Evolutionary conservation across 2,888 invertebrate genomes (phyloP), one percentile per base, ranked within the genome.

Genomic region (Congeria kusceri): DNA sequence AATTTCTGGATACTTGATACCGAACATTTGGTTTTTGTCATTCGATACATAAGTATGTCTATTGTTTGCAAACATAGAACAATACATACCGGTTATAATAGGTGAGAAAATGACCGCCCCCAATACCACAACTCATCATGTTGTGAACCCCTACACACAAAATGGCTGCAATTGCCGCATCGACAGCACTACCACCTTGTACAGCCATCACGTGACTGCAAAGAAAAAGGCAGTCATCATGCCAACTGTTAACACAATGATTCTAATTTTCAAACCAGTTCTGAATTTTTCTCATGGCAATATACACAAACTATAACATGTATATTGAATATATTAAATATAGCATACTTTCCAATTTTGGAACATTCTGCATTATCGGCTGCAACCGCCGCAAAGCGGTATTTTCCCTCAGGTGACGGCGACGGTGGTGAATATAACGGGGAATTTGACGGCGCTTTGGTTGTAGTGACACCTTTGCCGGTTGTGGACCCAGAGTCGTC

Each of bases 101-200:
- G 23, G 88, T 88, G 80, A 89, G 86, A 69, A 90, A 88, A 67
- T 87, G 88, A 20, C 95, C 94, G 92, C 96, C 96, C 91, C 97
- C 97, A 49, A 97, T 94, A 32, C 96, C 96, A 61, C 96, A 96
- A 85, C 95, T 94, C 90, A 96, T 96, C 66, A 96, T 96, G 84
- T 96, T 95, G 29, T 95, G 95, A 49, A 96, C 95, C 58, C 96
- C 95, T 87, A 96, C 95, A 92, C 97, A 97, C 77, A 97, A 94
- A 44, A 96, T 95, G 65, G 96, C 95, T 53, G 96, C 96, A 70
- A 96, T 95, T 46, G 96, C 96, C 66, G 96, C 96, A 94, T 97
- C 97, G 0, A 96, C 94, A 20, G 96, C 96, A 94, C 95, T 95
- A 18, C 96, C 96, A 49, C 95, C 95, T 85, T 94, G 94, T 85